Evolutionary conservation across 1,140 invertebrate genomes (phyloP), one percentile per base, ranked within the genome.

Genomic region (Brachionus plicatilis): DNA sequence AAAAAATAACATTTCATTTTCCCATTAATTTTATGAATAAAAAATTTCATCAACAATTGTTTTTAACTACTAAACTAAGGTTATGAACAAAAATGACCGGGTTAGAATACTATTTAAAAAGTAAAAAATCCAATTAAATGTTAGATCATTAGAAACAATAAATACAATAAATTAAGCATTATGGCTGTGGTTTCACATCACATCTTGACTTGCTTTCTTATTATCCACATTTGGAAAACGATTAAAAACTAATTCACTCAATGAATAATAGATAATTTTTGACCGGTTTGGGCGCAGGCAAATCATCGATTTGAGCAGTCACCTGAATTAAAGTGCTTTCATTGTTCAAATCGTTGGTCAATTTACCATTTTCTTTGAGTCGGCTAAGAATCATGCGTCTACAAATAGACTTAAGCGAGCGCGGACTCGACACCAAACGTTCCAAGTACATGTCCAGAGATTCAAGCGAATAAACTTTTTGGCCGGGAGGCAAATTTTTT

Each of bases 241-340:
- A 20, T 70, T 37, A 33, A 72, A 72, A 72, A 72, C n/a, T 24
- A 72, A 27, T 6, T 82, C 43, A 82, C 20, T 82, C 79, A 33
- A 82, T 82, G 33, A 65, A 82, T 41, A 82, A 82, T 60, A 82
- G 14, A 65, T 82, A 82, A 47, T 82, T 82, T 68, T 82, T 82
- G 12, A 82, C 17, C 12, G 33, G 29, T 65, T 82, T 82, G 8
- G 79, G 65, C 7, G 65, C 27, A 27, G 50, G 37, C 12, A 82
- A 68, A 33, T 60, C 0, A 3, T 60, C 33, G 6, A 82, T 65
- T 27, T 45, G 29, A 27, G 9, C 60, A 43, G 53, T 27, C 8
- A 60, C 20, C 60, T 47, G 45, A 50, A 76, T 37, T 27, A 76
- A 24, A 50, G 24, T 47, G 4, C 7, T 50, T 24, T 24, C 17